A percentile compares a stretch with the other conserved stretches of the same genome.
Conservation (phyloP, 2,113 vertebrate species). For the Bufo bufo region DNA sequence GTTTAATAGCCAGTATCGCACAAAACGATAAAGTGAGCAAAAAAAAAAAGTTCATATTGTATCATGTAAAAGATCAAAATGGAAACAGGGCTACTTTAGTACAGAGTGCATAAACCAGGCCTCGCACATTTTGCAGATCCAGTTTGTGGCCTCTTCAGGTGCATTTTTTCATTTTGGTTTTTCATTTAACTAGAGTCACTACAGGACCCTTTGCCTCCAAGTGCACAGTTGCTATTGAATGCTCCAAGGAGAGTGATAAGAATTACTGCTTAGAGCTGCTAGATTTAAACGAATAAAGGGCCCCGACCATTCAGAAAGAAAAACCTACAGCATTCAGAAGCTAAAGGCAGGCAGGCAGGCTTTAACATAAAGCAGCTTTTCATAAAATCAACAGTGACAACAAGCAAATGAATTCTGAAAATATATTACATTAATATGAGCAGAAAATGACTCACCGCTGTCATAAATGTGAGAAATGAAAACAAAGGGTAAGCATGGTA, state of each 20-base stretch:
- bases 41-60: no score
- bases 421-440: constrained; percentile 47
- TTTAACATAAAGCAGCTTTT: constrained; percentile 19
- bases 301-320: constrained; percentile 12
- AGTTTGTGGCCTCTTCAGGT: no score
- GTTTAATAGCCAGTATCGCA: no score
- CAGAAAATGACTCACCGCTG: constrained; percentile 17
- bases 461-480: constrained; percentile 34
- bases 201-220: neutral
- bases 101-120: no score
- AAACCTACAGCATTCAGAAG: neutral
- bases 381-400: constrained; percentile 20
- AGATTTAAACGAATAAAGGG: neutral
- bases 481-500: constrained; percentile 39
- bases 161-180: no score
- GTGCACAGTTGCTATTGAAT: neutral
- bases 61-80: no score
- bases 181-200: neutral
- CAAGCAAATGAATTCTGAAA: constrained; percentile 39
- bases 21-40: no score
- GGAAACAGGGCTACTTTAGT: no score
- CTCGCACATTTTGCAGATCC: no score
- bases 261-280: neutral
- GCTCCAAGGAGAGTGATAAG: neutral
- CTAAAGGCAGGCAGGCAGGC: neutral